phyloP scores from a whole-genome alignment of 2,797 vertebrate genomes.

The Atherinosoma microstoma region DNA sequence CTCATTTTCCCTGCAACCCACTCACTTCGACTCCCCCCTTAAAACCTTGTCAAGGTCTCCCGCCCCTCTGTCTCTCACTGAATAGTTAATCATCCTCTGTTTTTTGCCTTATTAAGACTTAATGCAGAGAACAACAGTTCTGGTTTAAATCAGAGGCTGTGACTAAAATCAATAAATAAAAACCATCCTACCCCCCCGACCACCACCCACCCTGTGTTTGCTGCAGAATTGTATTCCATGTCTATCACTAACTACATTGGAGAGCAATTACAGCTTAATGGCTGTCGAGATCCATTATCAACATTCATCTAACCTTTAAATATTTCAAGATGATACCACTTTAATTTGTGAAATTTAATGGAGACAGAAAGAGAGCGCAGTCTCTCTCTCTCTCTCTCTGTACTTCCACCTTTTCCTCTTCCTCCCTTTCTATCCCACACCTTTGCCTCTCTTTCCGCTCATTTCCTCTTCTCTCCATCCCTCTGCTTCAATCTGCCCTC shows the following conservation, averaged over 20 bases:
- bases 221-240: slow-evolving; percentile 89
- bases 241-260: slow-evolving; percentile 92
- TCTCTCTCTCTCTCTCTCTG: slow-evolving; percentile 3
- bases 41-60: slow-evolving; percentile 15
- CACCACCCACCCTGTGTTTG: slow-evolving; percentile 78
- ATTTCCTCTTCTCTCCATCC: slow-evolving; percentile 1
- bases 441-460: not conserved
- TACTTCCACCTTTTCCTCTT: not conserved
- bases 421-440: too few relatives aligned
- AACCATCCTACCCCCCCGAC: slow-evolving; percentile 11
- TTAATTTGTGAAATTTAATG: slow-evolving; percentile 93
- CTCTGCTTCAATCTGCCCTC: not conserved
- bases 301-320: slow-evolving; percentile 95
- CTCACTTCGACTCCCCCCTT: not conserved
- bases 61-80: slow-evolving; percentile 11
- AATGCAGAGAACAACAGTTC: slow-evolving; percentile 58
- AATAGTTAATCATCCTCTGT: slow-evolving; percentile 48
- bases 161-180: slow-evolving; percentile 56
- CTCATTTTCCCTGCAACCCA: slow-evolving; percentile 13
- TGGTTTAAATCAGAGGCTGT: slow-evolving; percentile 53
- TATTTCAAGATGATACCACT: slow-evolving; percentile 93
- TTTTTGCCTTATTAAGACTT: slow-evolving; percentile 62
- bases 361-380: slow-evolving; percentile 70
- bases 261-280: slow-evolving; percentile 95
- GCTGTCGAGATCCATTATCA: slow-evolving; percentile 93